Evolutionary conservation across 2,888 invertebrate genomes (phyloP).

Genomic region (Caenorhabditis afra): DNA sequence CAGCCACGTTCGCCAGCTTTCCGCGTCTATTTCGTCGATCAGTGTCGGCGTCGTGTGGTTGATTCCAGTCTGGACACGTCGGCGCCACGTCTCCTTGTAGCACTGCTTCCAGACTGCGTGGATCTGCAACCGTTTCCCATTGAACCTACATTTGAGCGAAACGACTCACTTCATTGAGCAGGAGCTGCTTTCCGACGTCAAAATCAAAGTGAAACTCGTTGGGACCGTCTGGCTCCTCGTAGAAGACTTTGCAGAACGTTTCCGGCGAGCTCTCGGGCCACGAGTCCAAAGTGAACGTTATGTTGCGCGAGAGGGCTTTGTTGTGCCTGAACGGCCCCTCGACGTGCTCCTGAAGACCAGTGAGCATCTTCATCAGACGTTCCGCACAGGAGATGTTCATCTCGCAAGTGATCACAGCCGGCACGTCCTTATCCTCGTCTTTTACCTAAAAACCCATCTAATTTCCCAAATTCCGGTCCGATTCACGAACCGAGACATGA

Average conservation of each 20-base stretch:
- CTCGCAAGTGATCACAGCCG: background rate
- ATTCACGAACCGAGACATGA: background rate
- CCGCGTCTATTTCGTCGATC: no score
- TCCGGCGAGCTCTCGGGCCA: background rate
- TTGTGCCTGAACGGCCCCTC: conserved; percentile 1
- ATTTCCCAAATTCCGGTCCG: background rate
- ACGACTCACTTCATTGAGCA: conserved; percentile 5
- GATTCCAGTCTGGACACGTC: background rate
- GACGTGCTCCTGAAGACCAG: background rate
- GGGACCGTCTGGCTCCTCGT: background rate
- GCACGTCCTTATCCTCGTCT: conserved; percentile 18
- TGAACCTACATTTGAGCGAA: no score
- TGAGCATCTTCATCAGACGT: background rate
- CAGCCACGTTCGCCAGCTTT: no score
- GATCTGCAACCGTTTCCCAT: conserved; percentile 1
- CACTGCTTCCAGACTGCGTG: conserved; percentile 2
- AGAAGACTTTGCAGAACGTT: background rate
- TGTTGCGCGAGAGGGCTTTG: background rate
- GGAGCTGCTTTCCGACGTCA: background rate
- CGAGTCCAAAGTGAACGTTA: conserved; percentile 9
- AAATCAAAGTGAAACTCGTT: conserved; percentile 3
- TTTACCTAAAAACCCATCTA: conserved; percentile 20
- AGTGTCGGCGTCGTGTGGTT: no score
- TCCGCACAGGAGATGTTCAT: background rate
- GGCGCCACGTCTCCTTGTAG: background rate